Conservation (phyloP, 2,888 invertebrate genomes). For the Gnatocerus cornutus region DNA sequence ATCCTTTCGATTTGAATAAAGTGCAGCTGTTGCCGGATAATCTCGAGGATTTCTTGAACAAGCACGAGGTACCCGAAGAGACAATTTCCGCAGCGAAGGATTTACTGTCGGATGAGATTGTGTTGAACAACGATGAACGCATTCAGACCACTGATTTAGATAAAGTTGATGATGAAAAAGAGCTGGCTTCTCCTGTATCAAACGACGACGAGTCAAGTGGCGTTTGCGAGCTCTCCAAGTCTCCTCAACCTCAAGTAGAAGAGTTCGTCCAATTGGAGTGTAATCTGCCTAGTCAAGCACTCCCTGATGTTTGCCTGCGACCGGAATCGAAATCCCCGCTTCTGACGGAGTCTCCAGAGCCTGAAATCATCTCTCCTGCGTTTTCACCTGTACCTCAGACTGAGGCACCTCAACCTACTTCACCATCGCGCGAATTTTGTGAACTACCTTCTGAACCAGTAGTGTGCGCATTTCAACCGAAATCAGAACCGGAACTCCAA, state of each 20-base stretch:
- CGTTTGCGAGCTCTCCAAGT: constrained; percentile 22
- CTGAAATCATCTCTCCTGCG: constrained; percentile 47
- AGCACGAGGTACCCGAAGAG: constrained; percentile 53
- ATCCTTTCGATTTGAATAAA: constrained; percentile 76
- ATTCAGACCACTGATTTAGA: constrained; percentile 64
- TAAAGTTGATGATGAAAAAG: constrained; percentile 62
- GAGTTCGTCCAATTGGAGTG: constrained; percentile 27
- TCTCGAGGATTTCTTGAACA: constrained; percentile 65
- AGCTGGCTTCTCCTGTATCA: constrained; percentile 38
- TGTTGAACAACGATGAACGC: constrained; percentile 57
- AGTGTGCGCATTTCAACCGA: background rate
- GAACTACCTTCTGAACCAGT: no score
- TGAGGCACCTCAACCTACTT: no score
- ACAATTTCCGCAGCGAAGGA: constrained; percentile 60
- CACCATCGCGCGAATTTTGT: no score
- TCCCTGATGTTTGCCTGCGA: constrained; percentile 35
- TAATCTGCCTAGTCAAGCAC: constrained; percentile 33
- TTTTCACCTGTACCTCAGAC: constrained; percentile 14
- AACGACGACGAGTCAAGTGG: constrained; percentile 35
- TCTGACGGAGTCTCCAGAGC: constrained; percentile 8
- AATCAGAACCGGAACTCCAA: constrained; percentile 5
- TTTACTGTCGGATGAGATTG: constrained; percentile 5
- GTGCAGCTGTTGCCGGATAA: constrained; percentile 76
- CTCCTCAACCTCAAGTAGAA: constrained; percentile 22
- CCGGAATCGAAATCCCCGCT: constrained; percentile 17